phyloP scores from a whole-genome alignment of 2,113 vertebrate species.

The pig (Sus scrofa) region T2T-Sscrofa CM000823.6:58327001-58327500 shows the following conservation, averaged over 20 bases:
- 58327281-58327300: conserved; percentile 56
- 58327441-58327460: neutral
- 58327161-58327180: neutral
- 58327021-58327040: conserved; percentile 63
- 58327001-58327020: conserved; percentile 57
- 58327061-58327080: conserved; percentile 20
- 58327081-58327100: conserved; percentile 43
- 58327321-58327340: conserved; percentile 43
- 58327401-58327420: neutral
- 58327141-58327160: neutral
- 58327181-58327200: neutral
- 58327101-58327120: neutral
- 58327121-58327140: neutral
- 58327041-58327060: conserved; percentile 34
- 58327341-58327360: conserved; percentile 42
- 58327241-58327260: conserved; percentile 51
- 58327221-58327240: neutral
- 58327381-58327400: neutral
- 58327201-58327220: neutral
- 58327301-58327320: conserved; percentile 66
- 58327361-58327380: neutral
- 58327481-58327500: neutral
- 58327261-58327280: conserved; percentile 57
- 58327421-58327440: neutral
- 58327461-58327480: neutral